These are phyloP conservation scores for Solenopsis fugax DNA, from an alignment of 1,140 invertebrate species.

Conservation along the genomic window DNA sequence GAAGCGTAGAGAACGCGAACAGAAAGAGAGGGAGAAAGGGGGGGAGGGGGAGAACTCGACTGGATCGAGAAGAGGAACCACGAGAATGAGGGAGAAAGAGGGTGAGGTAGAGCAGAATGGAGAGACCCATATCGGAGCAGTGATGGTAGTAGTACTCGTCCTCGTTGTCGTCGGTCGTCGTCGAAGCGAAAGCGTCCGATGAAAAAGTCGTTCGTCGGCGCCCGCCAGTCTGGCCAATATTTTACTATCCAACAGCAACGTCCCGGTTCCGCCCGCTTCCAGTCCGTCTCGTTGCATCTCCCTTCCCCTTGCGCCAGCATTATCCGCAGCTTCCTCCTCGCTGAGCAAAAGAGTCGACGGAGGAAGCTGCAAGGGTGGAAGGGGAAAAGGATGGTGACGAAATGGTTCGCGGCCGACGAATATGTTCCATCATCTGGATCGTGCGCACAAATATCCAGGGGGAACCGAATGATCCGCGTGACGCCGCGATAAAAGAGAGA, in stretches of 20 bases:
- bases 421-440: slow-evolving; percentile 63
- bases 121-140: slow-evolving; percentile 6
- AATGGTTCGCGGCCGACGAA: slow-evolving; percentile 61
- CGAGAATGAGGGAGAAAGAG: background rate
- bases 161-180: slow-evolving; percentile 63
- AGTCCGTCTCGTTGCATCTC: background rate
- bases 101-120: slow-evolving; percentile 1
- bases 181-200: slow-evolving; percentile 68
- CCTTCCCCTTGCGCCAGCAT: slow-evolving; percentile 47
- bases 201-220: slow-evolving; percentile 76
- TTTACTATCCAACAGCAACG: slow-evolving; percentile 74
- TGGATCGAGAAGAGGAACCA: background rate
- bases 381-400: slow-evolving; percentile 9
- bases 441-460: slow-evolving; percentile 10
- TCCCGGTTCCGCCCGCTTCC: slow-evolving; percentile 45
- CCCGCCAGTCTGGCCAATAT: slow-evolving; percentile 81
- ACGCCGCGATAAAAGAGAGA: slow-evolving; percentile 11
- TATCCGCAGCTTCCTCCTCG: slow-evolving; percentile 64
- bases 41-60: background rate
- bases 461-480: slow-evolving; percentile 20
- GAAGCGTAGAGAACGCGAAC: slow-evolving; percentile 12
- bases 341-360: slow-evolving; percentile 31
- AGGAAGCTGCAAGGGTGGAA: background rate
- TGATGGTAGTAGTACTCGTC: slow-evolving; percentile 38
- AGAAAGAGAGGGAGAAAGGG: background rate